A percentile compares a stretch with the other conserved stretches of the same genome.
phyloP scores from a whole-genome alignment of 2,113 vertebrate species.

The Brachypodius melanocephalos region DNA sequence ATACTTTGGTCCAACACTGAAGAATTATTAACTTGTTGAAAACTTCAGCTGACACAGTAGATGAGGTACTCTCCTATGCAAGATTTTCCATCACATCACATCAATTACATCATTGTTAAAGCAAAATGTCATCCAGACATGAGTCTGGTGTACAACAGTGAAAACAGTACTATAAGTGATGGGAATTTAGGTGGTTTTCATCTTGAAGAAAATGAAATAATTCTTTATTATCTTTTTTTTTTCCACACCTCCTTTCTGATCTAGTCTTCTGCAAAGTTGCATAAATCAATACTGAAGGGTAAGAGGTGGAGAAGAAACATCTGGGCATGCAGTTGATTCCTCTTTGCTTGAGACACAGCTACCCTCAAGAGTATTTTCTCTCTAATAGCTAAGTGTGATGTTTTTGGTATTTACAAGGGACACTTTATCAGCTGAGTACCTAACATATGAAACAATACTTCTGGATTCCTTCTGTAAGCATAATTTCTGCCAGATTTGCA shows the following conservation, averaged over 20 bases:
- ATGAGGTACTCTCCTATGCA: not conserved
- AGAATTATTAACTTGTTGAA: not conserved
- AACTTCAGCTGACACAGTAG: not conserved
- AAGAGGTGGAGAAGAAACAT: not conserved
- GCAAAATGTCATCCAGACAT: not conserved
- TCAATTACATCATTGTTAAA: not conserved
- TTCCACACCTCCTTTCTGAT: not conserved
- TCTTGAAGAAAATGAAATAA: not conserved
- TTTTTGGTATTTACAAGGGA: not conserved
- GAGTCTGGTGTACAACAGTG: not conserved
- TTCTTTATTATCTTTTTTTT: not conserved
- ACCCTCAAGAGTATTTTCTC: not conserved
- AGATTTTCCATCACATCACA: not conserved
- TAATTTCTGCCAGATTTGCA: not conserved
- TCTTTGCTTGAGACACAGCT: not conserved
- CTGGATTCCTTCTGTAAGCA: not conserved
- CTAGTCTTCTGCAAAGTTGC: not conserved
- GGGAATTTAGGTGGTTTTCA: not conserved
- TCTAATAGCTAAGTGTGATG: not conserved
- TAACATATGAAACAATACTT: not conserved
- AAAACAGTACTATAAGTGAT: not conserved
- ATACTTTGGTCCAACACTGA: not conserved
- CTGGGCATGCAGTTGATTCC: not conserved
- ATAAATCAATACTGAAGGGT: not conserved
- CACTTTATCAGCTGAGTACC: not conserved